Conservation (phyloP, 2,888 invertebrate species). For the Andrena bucephala region DNA sequence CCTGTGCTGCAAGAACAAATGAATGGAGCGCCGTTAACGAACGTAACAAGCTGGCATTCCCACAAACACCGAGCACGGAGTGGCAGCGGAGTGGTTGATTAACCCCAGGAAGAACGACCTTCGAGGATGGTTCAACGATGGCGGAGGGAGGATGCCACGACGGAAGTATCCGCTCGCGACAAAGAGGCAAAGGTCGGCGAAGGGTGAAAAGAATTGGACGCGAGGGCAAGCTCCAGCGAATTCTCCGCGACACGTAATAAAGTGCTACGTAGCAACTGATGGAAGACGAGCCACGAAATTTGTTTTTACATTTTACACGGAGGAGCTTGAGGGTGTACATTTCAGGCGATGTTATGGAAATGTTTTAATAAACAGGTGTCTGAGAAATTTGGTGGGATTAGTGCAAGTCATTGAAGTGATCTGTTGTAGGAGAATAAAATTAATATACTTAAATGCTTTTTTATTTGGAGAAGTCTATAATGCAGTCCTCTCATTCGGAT, state of each 20-base stretch:
- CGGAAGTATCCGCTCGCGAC: constrained; percentile 16
- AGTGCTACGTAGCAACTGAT: not conserved
- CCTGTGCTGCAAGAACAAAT: not conserved
- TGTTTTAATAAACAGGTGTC: not conserved
- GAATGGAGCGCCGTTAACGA: not conserved
- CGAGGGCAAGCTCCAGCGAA: constrained; percentile 3
- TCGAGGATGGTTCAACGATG: constrained; percentile 12
- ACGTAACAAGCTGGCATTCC: not conserved
- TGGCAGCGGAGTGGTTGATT: not conserved
- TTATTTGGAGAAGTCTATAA: no score
- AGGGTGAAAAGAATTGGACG: constrained; percentile 19
- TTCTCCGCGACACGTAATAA: constrained; percentile 1
- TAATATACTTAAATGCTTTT: not conserved
- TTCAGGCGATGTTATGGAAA: not conserved
- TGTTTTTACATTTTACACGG: not conserved
- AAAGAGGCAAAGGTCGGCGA: constrained; percentile 27
- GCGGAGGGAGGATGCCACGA: constrained; percentile 18
- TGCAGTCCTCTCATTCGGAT: no score
- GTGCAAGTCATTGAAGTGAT: not conserved
- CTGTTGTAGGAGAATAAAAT: not conserved
- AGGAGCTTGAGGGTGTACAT: not conserved
- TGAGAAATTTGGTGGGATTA: not conserved
- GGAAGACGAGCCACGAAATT: not conserved
- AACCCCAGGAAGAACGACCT: not conserved
- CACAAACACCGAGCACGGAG: not conserved